Base-by-base conservation (phyloP, 2,797 vertebrate genomes). In the Centroberyx gerrardi region DNA sequence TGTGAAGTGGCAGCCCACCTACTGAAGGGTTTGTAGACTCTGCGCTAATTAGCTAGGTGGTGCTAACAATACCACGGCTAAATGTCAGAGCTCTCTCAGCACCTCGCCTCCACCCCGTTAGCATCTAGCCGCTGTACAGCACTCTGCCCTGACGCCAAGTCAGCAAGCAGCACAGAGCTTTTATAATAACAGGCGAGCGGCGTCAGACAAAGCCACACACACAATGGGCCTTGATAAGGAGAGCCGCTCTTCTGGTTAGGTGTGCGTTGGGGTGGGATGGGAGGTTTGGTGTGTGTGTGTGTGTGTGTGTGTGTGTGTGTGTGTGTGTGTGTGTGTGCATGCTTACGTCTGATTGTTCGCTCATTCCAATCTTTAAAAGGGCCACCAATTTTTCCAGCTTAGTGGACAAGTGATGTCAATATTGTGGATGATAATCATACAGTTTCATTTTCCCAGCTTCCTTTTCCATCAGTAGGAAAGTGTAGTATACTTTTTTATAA, bases 81-180 rank as follows among this genome's bases (percentile, higher is more conserved):
- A 94, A 95, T 94, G 93, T 94, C 92, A 94, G 85, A 56, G 87
- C 87, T 90, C 89, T 88, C 83, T 70, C 82, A 89, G 88, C 88
- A 85, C 84, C 88, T 87, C 72, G 62, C 66, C 80, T 81, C 55
- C 52, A 62, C 78, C 71, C 77, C 60, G 76, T 81, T 87, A 60
- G 44, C 74, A 72, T 84, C 75, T 79, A 66, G 63, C 79, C 53
- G 4, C 38, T 51, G 61, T 72, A 33, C 76, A 61, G 46, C 28
- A 46, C 49, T n/a, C 15, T 61, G 51, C 72, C 53, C 72, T 78
- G 76, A 80, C 69, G 42, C 65, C 27, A 44, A 67, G 52, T 75
- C 70, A 68, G 63, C 52, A 48, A 69, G 64, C 48, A 48, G 62
- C 64, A 84, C 67, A 83, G 62, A 78, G 44, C 14, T 29, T 33